Percentiles rank a stretch among this genome's conserved stretches.
Evolutionary conservation across 2,888 invertebrate genomes (phyloP).

Genomic region (Drosophila sordidula): DNA sequence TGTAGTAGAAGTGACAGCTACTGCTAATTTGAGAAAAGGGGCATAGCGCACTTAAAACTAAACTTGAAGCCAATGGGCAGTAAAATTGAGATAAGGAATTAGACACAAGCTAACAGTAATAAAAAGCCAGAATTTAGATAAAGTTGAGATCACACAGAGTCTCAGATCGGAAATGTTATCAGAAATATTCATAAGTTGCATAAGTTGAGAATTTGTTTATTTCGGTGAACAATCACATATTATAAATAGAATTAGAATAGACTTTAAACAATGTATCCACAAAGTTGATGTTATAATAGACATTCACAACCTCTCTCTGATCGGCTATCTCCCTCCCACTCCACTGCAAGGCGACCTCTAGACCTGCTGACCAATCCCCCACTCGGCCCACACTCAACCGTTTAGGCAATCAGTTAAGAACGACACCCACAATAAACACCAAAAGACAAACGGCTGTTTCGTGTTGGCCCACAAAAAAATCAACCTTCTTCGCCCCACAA

Average conservation of each 20-base stretch:
- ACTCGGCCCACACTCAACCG: conserved; percentile 7
- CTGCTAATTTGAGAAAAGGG: conserved; percentile 3
- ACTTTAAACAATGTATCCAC: neutral
- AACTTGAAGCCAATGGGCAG: neutral
- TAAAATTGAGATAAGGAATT: no score
- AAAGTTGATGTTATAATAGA: no score
- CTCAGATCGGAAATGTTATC: no score
- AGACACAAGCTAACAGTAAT: no score
- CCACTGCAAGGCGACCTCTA: conserved; percentile 23
- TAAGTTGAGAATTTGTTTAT: no score
- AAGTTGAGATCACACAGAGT: no score
- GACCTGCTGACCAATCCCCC: conserved; percentile 31
- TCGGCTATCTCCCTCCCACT: conserved; percentile 7
- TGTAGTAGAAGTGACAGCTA: conserved; percentile 5
- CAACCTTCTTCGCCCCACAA: neutral
- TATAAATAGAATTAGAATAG: no score
- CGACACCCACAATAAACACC: conserved; percentile 32
- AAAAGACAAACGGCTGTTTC: neutral
- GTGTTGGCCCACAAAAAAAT: neutral
- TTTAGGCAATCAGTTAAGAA: conserved; percentile 44
- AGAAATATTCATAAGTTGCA: no score
- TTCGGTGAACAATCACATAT: no score
- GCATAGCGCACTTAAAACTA: neutral
- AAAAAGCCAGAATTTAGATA: no score
- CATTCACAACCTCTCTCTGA: neutral